Evolutionary conservation across 2,888 invertebrate genomes (phyloP).

Genomic region (Zygaena filipendulae): DNA sequence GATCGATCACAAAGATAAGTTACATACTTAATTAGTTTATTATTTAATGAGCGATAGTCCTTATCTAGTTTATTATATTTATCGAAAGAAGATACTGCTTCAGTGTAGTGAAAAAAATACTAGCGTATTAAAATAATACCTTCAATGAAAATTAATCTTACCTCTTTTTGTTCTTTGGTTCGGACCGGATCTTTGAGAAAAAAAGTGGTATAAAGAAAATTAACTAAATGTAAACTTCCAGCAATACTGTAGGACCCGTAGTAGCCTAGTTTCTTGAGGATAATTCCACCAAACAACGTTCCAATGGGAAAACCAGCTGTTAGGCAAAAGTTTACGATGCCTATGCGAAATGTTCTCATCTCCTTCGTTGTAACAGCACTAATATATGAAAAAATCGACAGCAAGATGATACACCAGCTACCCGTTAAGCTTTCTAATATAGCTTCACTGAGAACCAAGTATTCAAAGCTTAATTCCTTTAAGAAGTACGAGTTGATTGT

Average conservation of each 20-base stretch:
- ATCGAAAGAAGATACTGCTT: too few relatives aligned
- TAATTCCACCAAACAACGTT: constrained; percentile 82
- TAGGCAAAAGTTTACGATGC: constrained; percentile 84
- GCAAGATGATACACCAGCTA: constrained; percentile 84
- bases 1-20: too few relatives aligned
- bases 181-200: constrained; percentile 72
- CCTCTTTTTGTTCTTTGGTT: constrained; percentile 38
- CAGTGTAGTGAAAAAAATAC: too few relatives aligned
- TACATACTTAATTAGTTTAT: too few relatives aligned
- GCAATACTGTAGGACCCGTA: constrained; percentile 81
- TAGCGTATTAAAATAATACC: too few relatives aligned
- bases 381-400: constrained; percentile 85
- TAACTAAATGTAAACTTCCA: constrained; percentile 72
- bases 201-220: constrained; percentile 74
- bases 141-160: too few relatives aligned
- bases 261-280: constrained; percentile 76
- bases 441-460: constrained; percentile 77
- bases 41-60: too few relatives aligned
- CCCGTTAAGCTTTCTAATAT: constrained; percentile 80
- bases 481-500: constrained; percentile 81
- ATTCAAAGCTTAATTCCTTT: constrained; percentile 77
- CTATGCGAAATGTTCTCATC: constrained; percentile 83
- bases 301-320: constrained; percentile 91
- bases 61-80: too few relatives aligned
- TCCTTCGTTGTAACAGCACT: constrained; percentile 82